Base-by-base conservation (phyloP, 2,113 vertebrate species). In the Cinclus cinclus region DNA sequence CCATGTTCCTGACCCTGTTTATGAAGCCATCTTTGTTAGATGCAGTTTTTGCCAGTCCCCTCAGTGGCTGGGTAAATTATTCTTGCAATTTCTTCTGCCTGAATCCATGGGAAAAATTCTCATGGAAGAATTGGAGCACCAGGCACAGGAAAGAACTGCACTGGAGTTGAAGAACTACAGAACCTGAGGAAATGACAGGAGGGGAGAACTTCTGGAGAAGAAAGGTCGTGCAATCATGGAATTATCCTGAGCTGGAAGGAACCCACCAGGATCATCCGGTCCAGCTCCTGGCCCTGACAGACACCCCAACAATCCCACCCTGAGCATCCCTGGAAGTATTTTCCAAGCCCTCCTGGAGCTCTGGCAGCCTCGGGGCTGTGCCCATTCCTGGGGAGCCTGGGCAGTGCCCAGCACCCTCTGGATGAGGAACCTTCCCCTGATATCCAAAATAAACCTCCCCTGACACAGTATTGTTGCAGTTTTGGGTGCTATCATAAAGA, bases 321-420 rank as follows among this genome's bases (percentile, higher is more conserved):
- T 82, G 59, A 7, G 7, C 27, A 52, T 30, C 6, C 35, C 50
- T 73, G 21, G 3, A 2, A 35, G 2, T 0, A 0, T 0, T 62
- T 17, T 49, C n/a, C 63, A 76, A 83, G 42, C 2, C 0, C 30
- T 35, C 6, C 30, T 62, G 30, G 55, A 69, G 25, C 37, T n/a
- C 46, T 74, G 87, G 13, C n/a, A 83, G 25, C 1, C 3, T 60
- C 0, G 1, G 4, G 30, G n/a, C n/a, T 0, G 11, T 31, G 47
- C 7, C 17, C n/a, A 47, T 39, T 39, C 39, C 24, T 68, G 20
- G 13, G 15, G 53, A 82, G 9, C 13, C 31, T 75, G n/a, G 10
- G 11, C 53, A 82, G n/a, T 68, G 33, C n/a, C 28, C 31, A 44
- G 4, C 35, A 73, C 15, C 10, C 50, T 58, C 59, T 50, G 47